Conservation (phyloP, 1,140 invertebrate genomes). For the Temnothorax curvispinosus region DNA sequence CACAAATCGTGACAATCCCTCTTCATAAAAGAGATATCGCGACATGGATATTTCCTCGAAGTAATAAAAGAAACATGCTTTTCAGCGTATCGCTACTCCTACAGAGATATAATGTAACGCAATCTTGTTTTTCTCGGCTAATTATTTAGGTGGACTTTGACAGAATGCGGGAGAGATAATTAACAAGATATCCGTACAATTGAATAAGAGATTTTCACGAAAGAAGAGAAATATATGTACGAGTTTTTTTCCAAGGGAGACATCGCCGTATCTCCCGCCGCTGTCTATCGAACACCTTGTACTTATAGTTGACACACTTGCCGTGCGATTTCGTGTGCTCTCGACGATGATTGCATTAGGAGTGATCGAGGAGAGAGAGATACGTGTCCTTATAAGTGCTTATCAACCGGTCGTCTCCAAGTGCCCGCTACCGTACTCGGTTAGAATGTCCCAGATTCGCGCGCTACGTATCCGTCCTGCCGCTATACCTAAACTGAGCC, state of each 20-base stretch:
- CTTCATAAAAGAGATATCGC: neutral
- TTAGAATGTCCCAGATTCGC: slow-evolving; percentile 44
- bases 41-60: neutral
- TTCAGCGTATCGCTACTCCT: neutral
- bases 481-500: slow-evolving; percentile 1
- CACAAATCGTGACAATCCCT: slow-evolving; percentile 2
- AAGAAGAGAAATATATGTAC: neutral
- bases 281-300: neutral
- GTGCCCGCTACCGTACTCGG: slow-evolving; percentile 8
- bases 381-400: slow-evolving; percentile 53
- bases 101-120: neutral
- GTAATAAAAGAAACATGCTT: neutral
- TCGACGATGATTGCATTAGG: slow-evolving; percentile 8
- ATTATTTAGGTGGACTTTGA: neutral
- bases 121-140: neutral
- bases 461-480: neutral
- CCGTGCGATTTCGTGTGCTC: slow-evolving; percentile 4
- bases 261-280: too few relatives aligned
- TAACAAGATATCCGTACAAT: neutral
- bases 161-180: too few relatives aligned
- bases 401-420: slow-evolving; percentile 34
- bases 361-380: neutral
- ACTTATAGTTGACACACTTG: neutral
- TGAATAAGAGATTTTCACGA: neutral
- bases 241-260: neutral